phyloP scores from a whole-genome alignment of 2,888 invertebrate genomes.

The Protodeltote pygarga region DNA sequence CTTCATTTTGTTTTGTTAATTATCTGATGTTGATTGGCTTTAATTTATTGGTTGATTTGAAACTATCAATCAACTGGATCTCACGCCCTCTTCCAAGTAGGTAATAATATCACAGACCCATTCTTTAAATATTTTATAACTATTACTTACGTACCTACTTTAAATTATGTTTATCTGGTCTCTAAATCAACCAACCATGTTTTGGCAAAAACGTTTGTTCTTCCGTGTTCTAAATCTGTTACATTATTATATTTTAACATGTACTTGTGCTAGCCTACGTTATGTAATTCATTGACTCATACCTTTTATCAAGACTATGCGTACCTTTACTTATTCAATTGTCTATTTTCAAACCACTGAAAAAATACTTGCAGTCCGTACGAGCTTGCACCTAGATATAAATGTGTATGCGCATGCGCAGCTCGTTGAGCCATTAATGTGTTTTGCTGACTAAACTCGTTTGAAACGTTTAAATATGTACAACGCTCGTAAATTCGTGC shows the following conservation, averaged over 20 bases:
- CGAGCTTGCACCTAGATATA: too few relatives aligned
- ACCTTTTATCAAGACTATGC: too few relatives aligned
- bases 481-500: constrained; percentile 51
- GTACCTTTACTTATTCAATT: too few relatives aligned
- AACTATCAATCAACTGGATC: too few relatives aligned
- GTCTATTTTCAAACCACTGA: neutral
- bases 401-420: neutral
- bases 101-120: constrained; percentile 2
- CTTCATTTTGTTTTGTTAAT: constrained; percentile 18
- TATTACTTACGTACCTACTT: neutral
- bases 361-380: constrained; percentile 1
- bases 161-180: constrained; percentile 7
- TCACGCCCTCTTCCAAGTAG: neutral
- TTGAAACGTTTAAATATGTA: constrained; percentile 48
- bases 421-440: constrained; percentile 12
- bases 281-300: too few relatives aligned
- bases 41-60: too few relatives aligned
- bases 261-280: too few relatives aligned
- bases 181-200: constrained; percentile 21
- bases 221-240: constrained; percentile 32
- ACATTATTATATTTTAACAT: neutral
- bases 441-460: constrained; percentile 40
- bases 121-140: constrained; percentile 2
- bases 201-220: constrained; percentile 23
- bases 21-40: too few relatives aligned